Evolutionary conservation across 2,797 vertebrate genomes (phyloP), one percentile per base, ranked within the genome.

Genomic region (Dendrocincla fuliginosa): DNA sequence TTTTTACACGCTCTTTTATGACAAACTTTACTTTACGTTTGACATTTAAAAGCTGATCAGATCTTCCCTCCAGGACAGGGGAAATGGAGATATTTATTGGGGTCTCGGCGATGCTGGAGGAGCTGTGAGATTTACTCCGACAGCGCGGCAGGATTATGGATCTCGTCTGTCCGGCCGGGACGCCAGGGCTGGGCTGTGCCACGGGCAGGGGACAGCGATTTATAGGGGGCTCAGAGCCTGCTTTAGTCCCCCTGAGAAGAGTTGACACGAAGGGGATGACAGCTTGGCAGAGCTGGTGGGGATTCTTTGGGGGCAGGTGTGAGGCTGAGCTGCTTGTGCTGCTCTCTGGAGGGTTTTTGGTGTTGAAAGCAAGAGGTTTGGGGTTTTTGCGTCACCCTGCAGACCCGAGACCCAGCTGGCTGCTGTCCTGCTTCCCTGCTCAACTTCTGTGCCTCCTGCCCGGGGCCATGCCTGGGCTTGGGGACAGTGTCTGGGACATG

Each of bases 1-100:
- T 55, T 88, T 95, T 97, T 68, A 97, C 91, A 52, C 78, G 93
- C 67, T 84, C 85, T 96, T 97, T 97, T 97, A 97, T 97, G 97
- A 96, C 96, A 97, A 97, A 97, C 96, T 98, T 97, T 95, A 90
- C 96, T 96, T 97, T 96, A 92, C 71, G 65, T 82, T 61, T 97
- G 97, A 98, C 97, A 96, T 97, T 97, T 97, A 97, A 96, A 92
- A 97, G 94, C 97, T 50, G 91, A 87, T 93, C 71, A 25, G 91
- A 95, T 97, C 96, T 97, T 69, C 93, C 95, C 92, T 96, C 69
- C 88, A 81, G 90, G 94, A 80, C 93, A 93, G 92, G 89, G 93
- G 84, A 96, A 97, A 96, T 96, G 95, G 87, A 91, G 95, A 96
- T 94, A 97, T 97, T 97, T 97, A 97, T 95, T 94, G 96, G 96